Evolutionary conservation across 2,888 invertebrate genomes (phyloP), one percentile per base, ranked within the genome.

Genomic region (Dioctria linearis): DNA sequence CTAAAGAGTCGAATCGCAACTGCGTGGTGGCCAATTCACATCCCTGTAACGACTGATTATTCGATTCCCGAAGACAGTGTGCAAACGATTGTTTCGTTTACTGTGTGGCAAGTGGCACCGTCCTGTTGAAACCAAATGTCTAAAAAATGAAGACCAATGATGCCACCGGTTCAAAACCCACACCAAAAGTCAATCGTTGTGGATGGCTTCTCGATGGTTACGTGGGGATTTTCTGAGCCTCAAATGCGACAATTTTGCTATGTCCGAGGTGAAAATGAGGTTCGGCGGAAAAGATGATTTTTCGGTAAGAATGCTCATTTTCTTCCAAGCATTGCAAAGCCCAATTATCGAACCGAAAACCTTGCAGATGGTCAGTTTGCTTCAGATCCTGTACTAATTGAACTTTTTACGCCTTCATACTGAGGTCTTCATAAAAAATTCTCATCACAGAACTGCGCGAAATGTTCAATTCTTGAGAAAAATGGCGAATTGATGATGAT

Each of bases 401-500:
- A 13, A 61, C 25, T 61, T 61, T 61, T 2, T 61, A 25, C 25
- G 61, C 8, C 61, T 11, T 61, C 61, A 61, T 61, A 25, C 6
- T 2, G n/a, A 61, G 61, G 61, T 61, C 61, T 61, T 61, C n/a
- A 61, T 2, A 13, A 1, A 61, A 61, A 61, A 61, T 61, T 61
- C 61, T n/a, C 25, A 5, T 61, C 25, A 61, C 5, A n/a, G 25
- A 61, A n/a, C 5, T 25, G 25, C 6, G 8, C 1, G 61, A 61
- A 61, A 61, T 61, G 61, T 61, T 61, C 61, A 61, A 61, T 61
- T 61, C 6, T 61, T 61, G 61, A 61, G 61, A 61, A 61, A 5
- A n/a, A 61, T 13, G 25, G 11, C 25, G 61, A 25, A 3, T 13
- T 61, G 61, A 11, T 61, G 61, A 2, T 61, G 5, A 1, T 61